Evolutionary conservation across 2,888 invertebrate genomes (phyloP).

Genomic region (Mycalesis mineus): DNA sequence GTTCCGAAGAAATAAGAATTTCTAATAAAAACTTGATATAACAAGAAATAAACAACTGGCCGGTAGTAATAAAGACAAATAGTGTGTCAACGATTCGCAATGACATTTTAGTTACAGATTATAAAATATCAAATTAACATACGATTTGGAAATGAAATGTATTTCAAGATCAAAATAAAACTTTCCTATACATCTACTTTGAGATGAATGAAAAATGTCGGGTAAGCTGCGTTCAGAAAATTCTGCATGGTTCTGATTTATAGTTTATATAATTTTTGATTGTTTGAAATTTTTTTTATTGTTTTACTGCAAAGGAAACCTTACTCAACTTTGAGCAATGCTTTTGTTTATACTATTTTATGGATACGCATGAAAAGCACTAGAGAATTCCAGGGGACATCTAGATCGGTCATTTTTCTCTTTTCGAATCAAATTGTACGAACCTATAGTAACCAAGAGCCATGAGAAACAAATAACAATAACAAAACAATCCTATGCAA

Average conservation of each 20-base stretch:
- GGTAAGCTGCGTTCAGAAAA: slow-evolving; percentile 36
- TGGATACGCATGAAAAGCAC: no score
- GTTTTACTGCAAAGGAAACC: no score
- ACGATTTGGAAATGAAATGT: slow-evolving; percentile 49
- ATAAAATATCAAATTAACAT: slow-evolving; percentile 48
- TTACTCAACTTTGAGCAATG: no score
- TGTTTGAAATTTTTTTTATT: no score
- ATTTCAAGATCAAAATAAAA: slow-evolving; percentile 36
- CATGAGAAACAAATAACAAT: no score
- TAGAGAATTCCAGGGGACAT: no score
- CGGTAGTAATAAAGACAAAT: slow-evolving; percentile 12
- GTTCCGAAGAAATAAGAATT: not conserved
- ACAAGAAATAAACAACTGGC: not conserved
- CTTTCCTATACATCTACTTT: slow-evolving; percentile 38
- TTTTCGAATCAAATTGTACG: no score
- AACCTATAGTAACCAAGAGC: no score
- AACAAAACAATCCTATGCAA: no score
- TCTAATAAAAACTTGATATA: not conserved
- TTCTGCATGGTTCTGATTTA: not conserved
- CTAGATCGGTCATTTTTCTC: no score
- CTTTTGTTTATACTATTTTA: no score
- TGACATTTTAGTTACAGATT: slow-evolving; percentile 37
- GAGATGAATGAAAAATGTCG: slow-evolving; percentile 61
- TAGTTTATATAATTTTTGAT: no score
- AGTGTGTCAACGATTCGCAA: slow-evolving; percentile 29